phyloP scores from a whole-genome alignment of 2,797 vertebrate genomes.

The Anniella stebbinsi region DNA sequence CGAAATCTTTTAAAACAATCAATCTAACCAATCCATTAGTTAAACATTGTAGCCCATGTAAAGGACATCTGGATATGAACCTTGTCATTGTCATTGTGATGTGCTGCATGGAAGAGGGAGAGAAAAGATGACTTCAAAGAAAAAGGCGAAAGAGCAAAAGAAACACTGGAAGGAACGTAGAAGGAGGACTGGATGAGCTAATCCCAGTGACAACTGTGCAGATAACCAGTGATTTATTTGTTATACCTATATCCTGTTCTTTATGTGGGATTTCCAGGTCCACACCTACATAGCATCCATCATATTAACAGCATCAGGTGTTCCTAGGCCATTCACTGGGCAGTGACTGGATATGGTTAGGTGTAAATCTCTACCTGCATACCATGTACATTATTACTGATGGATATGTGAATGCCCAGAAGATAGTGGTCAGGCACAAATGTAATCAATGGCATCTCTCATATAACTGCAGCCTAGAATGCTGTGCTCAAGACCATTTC shows the following conservation, averaged over 20 bases:
- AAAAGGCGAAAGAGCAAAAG: not conserved
- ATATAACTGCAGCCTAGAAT: not conserved
- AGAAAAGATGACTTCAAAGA: not conserved
- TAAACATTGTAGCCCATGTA: not conserved
- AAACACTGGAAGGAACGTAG: not conserved
- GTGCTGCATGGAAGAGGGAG: not conserved
- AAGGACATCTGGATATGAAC: not conserved
- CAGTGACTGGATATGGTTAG: not conserved
- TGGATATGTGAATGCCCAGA: not conserved
- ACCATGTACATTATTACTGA: not conserved
- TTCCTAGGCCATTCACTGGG: not conserved
- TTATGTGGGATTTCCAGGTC: not conserved
- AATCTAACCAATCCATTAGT: not conserved
- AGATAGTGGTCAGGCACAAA: not conserved
- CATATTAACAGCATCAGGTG: not conserved
- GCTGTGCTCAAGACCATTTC: not conserved
- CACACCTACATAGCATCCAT: not conserved
- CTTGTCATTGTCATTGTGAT: not conserved
- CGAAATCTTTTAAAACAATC: not conserved
- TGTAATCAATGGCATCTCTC: not conserved
- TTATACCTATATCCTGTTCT: not conserved
- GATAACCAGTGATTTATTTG: not conserved
- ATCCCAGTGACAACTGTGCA: too few relatives aligned
- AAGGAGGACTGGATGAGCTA: not conserved
- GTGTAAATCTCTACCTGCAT: not conserved